Base-by-base conservation (phyloP, 2,797 vertebrate genomes). In the Ctenopoma multispine region DNA sequence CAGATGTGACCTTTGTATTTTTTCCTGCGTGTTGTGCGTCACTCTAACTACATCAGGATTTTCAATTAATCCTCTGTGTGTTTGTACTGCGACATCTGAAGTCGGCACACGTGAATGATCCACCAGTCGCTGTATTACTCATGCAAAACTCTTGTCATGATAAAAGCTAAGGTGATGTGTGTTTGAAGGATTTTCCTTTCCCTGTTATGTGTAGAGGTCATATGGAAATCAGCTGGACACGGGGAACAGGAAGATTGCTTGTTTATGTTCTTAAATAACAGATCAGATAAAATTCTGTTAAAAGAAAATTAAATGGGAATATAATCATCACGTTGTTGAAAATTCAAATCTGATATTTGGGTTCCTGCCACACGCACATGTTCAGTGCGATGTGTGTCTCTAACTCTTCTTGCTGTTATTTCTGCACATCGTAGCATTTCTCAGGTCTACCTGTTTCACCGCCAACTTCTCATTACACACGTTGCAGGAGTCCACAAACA, bases 141-240 rank as follows among this genome's bases (percentile, higher is more conserved):
- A 80, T 62, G 76, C 76, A 80, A 77, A 81, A 74, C 49, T 51
- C 23, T 21, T 34, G 48, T 77, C 41, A 34, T 2, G 40, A 79
- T 68, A 48, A 62, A 60, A 47, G 31, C 31, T 20, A 7, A 31
- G 34, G 29, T 1, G 62, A 7, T 12, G 34, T 3, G 5, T 49
- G 24, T 43, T 2, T 6, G 40, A 4, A 20, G 1, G 50, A 43
- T 21, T 48, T 51, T 47, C 18, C 1, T n/a, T 8, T 15, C 24
- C 29, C 54, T 24, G 49, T 36, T 14, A 24, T 10, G 8, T 31
- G 18, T 27, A 1, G 46, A 11, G 50, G 34, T 55, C 48, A 27
- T 4, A 5, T 40, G 14, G 17, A 72, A 36, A 10, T 36, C 31
- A 34, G 7, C 31, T 34, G 31, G 31, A 34, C 5, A 9, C 1